A percentile compares a stretch with the other conserved stretches of the same genome.
These are phyloP conservation scores for Drosophila melanocephala DNA, from an alignment of 2,888 invertebrate species.

Conservation along the genomic window DNA sequence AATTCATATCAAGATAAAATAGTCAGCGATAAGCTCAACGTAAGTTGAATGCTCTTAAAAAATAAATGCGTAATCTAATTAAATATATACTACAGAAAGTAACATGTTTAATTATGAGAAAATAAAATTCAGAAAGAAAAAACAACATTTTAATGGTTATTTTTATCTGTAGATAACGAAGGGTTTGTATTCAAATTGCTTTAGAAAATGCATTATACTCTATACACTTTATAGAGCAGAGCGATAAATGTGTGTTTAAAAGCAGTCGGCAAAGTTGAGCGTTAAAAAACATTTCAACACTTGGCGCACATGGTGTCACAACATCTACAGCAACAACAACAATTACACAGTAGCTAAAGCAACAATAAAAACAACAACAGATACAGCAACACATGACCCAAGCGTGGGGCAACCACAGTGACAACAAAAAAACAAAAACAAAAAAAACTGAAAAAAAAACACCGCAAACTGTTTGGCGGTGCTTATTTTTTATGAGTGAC, in stretches of 20 bases:
- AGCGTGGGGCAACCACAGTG: slow-evolving; percentile 55
- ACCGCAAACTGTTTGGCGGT: slow-evolving; percentile 60
- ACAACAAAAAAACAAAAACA: slow-evolving; percentile 19
- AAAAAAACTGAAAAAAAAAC: slow-evolving; percentile 27
- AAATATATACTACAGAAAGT: not conserved
- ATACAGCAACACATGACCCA: slow-evolving; percentile 45
- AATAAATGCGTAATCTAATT: not conserved
- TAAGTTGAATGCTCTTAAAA: slow-evolving; percentile 22
- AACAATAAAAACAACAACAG: slow-evolving; percentile 24
- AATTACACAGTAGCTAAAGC: slow-evolving; percentile 29
- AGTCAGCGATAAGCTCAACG: not conserved
- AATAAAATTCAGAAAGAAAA: not conserved
- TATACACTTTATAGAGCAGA: slow-evolving; percentile 20
- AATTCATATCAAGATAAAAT: slow-evolving; percentile 56
- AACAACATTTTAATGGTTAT: not conserved
- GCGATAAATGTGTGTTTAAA: slow-evolving; percentile 70
- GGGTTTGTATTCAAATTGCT: not conserved
- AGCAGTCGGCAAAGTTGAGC: slow-evolving; percentile 77
- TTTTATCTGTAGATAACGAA: not conserved
- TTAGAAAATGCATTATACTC: slow-evolving; percentile 2
- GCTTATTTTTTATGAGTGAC: slow-evolving; percentile 63
- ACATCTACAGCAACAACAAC: slow-evolving; percentile 48
- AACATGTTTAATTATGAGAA: not conserved
- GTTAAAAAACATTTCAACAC: slow-evolving; percentile 79
- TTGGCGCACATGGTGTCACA: slow-evolving; percentile 80